A percentile compares a stretch with the other conserved stretches of the same genome.
phyloP scores from a whole-genome alignment of 2,888 invertebrate species.

The Alsophila aescularia region DNA sequence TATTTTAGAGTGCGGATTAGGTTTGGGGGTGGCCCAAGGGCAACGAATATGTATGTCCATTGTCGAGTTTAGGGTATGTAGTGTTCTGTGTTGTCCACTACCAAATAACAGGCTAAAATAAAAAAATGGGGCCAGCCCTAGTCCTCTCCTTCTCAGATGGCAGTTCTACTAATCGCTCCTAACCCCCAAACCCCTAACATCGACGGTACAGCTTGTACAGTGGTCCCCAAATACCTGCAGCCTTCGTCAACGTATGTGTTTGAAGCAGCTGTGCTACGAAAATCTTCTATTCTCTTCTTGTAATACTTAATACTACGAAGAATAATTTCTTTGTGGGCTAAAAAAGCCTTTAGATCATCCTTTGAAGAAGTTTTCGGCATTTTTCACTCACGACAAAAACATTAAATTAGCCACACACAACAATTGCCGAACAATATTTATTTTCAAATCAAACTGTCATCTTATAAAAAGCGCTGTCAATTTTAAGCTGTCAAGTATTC shows the following conservation, averaged over 20 bases:
- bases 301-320: slow-evolving; percentile 58
- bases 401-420: slow-evolving; percentile 4
- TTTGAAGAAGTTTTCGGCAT: slow-evolving; percentile 13
- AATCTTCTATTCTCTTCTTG: slow-evolving; percentile 58
- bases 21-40: no score
- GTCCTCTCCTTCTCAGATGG: no score
- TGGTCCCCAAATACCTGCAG: slow-evolving; percentile 7
- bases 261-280: slow-evolving; percentile 38
- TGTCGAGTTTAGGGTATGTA: no score
- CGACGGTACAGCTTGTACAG: no score
- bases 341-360: slow-evolving; percentile 50
- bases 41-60: no score
- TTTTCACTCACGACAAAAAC: slow-evolving; percentile 12
- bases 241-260: slow-evolving; percentile 52
- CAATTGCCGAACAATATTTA: not conserved
- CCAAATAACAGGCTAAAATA: no score
- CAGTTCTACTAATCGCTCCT: not conserved
- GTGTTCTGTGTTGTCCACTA: no score
- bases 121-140: no score
- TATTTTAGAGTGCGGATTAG: no score
- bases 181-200: not conserved
- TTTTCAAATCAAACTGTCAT: slow-evolving; percentile 7
- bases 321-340: slow-evolving; percentile 57
- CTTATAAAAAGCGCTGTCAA: no score
- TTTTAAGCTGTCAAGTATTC: no score